phyloP scores from a whole-genome alignment of 2,113 vertebrate genomes.

The Boulengeromyrus knoepffleri region DNA sequence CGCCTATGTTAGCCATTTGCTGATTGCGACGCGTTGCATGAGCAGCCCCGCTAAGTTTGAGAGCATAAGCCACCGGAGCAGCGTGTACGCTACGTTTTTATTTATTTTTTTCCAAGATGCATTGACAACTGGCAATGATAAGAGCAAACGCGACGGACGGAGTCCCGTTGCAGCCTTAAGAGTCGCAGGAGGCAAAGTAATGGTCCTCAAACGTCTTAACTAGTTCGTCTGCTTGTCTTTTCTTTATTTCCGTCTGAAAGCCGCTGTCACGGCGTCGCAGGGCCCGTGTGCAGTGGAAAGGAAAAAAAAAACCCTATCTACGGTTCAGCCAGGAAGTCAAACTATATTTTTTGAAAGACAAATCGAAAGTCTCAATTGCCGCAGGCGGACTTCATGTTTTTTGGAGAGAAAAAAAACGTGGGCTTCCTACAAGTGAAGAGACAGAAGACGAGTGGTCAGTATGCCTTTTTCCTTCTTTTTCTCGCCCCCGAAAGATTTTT shows the following conservation, averaged over 20 bases:
- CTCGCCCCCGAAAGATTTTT: not conserved
- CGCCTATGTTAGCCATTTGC: slow-evolving; percentile 1
- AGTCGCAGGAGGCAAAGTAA: not conserved
- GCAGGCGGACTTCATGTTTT: slow-evolving; percentile 23
- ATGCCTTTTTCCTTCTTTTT: not conserved
- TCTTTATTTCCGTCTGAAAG: slow-evolving; percentile 28
- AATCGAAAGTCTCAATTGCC: slow-evolving; percentile 15
- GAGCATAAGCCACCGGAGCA: not conserved
- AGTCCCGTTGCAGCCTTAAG: not conserved
- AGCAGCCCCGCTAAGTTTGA: slow-evolving; percentile 13
- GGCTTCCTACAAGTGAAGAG: not conserved
- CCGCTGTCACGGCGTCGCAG: slow-evolving; percentile 13
- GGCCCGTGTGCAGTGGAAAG: slow-evolving; percentile 1
- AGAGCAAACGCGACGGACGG: not conserved
- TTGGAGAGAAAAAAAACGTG: not conserved
- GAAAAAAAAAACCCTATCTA: not conserved
- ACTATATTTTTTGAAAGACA: slow-evolving; percentile 23
- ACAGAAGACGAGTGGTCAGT: slow-evolving; percentile 21
- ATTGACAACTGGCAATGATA: not conserved
- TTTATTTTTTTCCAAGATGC: not conserved
- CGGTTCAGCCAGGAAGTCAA: slow-evolving; percentile 30
- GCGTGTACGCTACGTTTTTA: not conserved
- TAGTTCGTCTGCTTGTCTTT: not conserved
- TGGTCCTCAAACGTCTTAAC: not conserved
- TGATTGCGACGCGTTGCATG: slow-evolving; percentile 12